Conservation (phyloP, 2,888 invertebrate species). For the Dromius quadrimaculatus region DNA sequence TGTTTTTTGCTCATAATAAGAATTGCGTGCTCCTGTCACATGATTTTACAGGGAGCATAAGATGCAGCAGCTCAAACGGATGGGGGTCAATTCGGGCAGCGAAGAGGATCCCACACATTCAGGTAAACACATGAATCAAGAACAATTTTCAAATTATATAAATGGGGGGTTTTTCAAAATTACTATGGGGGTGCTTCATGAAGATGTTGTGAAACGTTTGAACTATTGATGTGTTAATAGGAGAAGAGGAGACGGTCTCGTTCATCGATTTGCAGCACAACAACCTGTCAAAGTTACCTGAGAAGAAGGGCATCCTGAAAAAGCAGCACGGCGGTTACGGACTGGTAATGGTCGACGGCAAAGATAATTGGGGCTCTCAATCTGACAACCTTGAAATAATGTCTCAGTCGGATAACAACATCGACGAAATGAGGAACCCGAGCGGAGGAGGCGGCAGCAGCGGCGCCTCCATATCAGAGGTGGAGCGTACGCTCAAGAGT, state of each 20-base stretch:
- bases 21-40: constrained; percentile 50
- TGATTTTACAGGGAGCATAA: constrained; percentile 80
- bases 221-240: no score
- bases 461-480: constrained; percentile 76
- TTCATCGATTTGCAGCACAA: constrained; percentile 84
- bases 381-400: constrained; percentile 78
- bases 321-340: constrained; percentile 84
- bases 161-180: not conserved
- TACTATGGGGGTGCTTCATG: no score
- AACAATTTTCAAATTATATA: constrained; percentile 40
- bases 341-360: constrained; percentile 77
- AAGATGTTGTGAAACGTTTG: no score
- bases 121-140: no score
- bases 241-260: constrained; percentile 83
- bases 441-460: constrained; percentile 55
- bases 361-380: constrained; percentile 82
- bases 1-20: constrained; percentile 2
- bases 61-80: constrained; percentile 80
- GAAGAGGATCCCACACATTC: constrained; percentile 83
- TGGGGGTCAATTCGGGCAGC: constrained; percentile 74
- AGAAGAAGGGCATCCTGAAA: constrained; percentile 94
- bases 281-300: constrained; percentile 83
- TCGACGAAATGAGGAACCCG: constrained; percentile 60
- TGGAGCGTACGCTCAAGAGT: constrained; percentile 88
- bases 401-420: constrained; percentile 68